Percentiles rank a stretch among this genome's conserved stretches.
phyloP scores from a whole-genome alignment of 2,797 vertebrate genomes.

The Choloepus didactylus region DNA sequence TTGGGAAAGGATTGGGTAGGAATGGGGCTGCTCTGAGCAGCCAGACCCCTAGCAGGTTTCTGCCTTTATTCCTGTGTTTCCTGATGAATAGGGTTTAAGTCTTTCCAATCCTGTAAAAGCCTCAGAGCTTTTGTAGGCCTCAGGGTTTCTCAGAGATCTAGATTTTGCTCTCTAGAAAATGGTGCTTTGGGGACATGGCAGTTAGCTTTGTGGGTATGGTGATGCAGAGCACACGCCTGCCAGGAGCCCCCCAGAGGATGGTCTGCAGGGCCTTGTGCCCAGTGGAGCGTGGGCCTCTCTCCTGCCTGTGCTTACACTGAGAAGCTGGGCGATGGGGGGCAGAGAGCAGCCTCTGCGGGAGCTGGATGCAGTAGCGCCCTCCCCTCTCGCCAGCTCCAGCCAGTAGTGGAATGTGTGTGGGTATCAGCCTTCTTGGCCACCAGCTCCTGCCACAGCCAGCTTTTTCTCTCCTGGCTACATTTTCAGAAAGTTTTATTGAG shows the following conservation, averaged over 20 bases:
- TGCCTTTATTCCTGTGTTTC: background rate
- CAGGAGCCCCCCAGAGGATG: background rate
- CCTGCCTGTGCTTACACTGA: background rate
- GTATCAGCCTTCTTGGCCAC: background rate
- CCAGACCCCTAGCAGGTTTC: background rate
- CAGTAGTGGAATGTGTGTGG: background rate
- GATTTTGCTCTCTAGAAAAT: constrained; percentile 5
- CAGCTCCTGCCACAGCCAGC: background rate
- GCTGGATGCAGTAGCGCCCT: fast-evolving
- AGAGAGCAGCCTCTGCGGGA: background rate
- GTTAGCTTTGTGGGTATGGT: background rate
- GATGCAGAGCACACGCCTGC: background rate
- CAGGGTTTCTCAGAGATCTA: background rate
- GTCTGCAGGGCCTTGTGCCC: fast-evolving
- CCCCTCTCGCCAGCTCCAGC: background rate
- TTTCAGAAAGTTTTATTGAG: background rate
- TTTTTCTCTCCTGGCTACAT: background rate
- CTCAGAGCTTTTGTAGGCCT: too few species aligned
- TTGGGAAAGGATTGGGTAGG: background rate
- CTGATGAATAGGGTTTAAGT: background rate
- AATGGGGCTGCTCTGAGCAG: background rate
- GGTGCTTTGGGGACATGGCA: fast-evolving
- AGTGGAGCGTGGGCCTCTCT: background rate
- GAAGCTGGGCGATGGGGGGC: background rate
- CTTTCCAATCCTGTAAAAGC: background rate